Base-by-base conservation (phyloP, 2,113 vertebrate species). In the Indri indri region DNA sequence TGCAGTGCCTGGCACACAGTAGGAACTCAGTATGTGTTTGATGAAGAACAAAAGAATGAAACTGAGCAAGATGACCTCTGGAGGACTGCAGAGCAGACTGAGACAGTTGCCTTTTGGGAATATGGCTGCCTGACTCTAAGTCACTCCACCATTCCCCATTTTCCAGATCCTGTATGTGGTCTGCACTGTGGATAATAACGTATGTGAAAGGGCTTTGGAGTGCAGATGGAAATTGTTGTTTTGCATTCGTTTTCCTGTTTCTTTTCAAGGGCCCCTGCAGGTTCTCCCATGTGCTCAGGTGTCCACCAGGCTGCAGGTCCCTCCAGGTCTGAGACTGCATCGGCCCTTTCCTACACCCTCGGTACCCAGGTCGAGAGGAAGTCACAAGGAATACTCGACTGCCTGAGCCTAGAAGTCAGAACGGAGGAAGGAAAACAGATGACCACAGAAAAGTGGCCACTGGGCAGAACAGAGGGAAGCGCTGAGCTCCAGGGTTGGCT, bases 341-440 rank as follows among this genome's bases (percentile, higher is more conserved):
- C 40, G 7, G 42, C 90, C 88, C 71, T 32, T 59, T 71, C 94
- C 94, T 17, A 9, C 1, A 10, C 73, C n/a, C 81, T 73, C 54
- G 65, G 88, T 50, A 32, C 73, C 84, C 61, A 50, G 54, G 66
- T 61, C 82, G 76, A 77, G 81, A 82, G 91, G 54, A 91, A 83
- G 87, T 82, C 73, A 77, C 80, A 80, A 73, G n/a, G 90, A 91
- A 94, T 45, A 54, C 74, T 76, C 20, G 4, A 65, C 74, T 42
- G 90, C 76, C 88, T 63, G 73, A 77, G 40, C 76, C 81, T 95
- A 50, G 47, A 94, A 92, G 95, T 81, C 84, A 22, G 88, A 84
- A 84, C 37, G 77, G 83, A 96, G 95, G 74, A 85, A 96, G 90
- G 71, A 95, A 95, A 95, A 77, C n/a, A 90, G 73, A 95, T 63